Percentiles rank a stretch among this genome's conserved stretches.
phyloP scores from a whole-genome alignment of 2,888 invertebrate species.

The Amaurobius ferox region DNA sequence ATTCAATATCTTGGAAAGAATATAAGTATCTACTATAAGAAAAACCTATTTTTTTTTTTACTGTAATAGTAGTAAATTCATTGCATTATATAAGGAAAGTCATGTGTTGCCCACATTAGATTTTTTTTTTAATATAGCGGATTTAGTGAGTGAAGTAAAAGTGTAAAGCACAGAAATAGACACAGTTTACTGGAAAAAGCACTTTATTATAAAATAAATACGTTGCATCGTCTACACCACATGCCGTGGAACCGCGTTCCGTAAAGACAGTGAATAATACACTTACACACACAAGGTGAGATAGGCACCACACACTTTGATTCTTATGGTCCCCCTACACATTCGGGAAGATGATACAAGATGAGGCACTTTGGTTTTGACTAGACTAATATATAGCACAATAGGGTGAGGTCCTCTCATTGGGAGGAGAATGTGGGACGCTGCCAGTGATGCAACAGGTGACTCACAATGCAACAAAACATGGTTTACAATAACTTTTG shows the following conservation, averaged over 20 bases:
- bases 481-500: too few relatives aligned
- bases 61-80: too few relatives aligned
- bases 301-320: slow-evolving; percentile 69
- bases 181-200: slow-evolving; percentile 39
- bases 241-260: slow-evolving; percentile 32
- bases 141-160: too few relatives aligned
- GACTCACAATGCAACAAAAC: neutral
- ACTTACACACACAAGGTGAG: slow-evolving; percentile 23
- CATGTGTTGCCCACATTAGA: too few relatives aligned
- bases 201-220: slow-evolving; percentile 71
- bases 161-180: neutral
- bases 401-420: neutral
- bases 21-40: too few relatives aligned
- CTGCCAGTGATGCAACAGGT: neutral
- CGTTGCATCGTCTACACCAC: slow-evolving; percentile 31
- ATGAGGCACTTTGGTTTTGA: slow-evolving; percentile 71
- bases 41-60: too few relatives aligned
- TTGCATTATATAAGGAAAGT: too few relatives aligned
- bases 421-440: neutral
- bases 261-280: slow-evolving; percentile 22
- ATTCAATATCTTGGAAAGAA: too few relatives aligned
- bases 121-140: too few relatives aligned
- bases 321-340: slow-evolving; percentile 59
- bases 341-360: slow-evolving; percentile 36
- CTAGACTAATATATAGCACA: slow-evolving; percentile 60